Percentiles rank a stretch among this genome's conserved stretches.
These are phyloP conservation scores for Schrankia costaestrigalis DNA, from an alignment of 2,888 invertebrate species.

Conservation along the genomic window DNA sequence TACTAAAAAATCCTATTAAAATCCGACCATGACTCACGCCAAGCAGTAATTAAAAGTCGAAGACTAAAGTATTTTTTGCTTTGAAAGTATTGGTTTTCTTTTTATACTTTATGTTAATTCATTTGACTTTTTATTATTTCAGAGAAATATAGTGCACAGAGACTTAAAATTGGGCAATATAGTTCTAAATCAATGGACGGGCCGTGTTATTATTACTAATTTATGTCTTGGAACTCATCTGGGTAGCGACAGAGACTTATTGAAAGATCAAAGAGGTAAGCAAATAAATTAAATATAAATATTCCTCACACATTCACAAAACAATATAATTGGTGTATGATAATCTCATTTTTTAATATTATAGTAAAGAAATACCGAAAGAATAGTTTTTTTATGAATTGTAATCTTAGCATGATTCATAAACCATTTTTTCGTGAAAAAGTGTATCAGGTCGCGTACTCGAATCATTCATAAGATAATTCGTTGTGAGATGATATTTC, in stretches of 20 bases:
- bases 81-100: not conserved
- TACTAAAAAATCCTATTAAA: too few relatives aligned
- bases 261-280: constrained; percentile 87
- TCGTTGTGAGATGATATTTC: too few relatives aligned
- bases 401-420: too few relatives aligned
- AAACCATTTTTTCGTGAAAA: too few relatives aligned
- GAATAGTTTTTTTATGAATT: too few relatives aligned
- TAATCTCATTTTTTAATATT: too few relatives aligned
- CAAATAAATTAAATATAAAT: not conserved
- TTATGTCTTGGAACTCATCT: constrained; percentile 89
- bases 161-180: constrained; percentile 89
- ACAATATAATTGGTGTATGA: not conserved
- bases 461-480: too few relatives aligned
- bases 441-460: too few relatives aligned
- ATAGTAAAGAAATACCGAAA: too few relatives aligned
- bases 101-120: not conserved
- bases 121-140: constrained; percentile 38
- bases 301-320: not conserved
- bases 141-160: constrained; percentile 89
- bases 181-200: constrained; percentile 85
- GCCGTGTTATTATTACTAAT: constrained; percentile 85
- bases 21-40: too few relatives aligned
- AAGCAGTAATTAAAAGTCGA: too few relatives aligned
- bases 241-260: constrained; percentile 84
- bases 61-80: too few relatives aligned